Base-by-base conservation (phyloP, 1,140 invertebrate species). In the Grapholita molesta region DNA sequence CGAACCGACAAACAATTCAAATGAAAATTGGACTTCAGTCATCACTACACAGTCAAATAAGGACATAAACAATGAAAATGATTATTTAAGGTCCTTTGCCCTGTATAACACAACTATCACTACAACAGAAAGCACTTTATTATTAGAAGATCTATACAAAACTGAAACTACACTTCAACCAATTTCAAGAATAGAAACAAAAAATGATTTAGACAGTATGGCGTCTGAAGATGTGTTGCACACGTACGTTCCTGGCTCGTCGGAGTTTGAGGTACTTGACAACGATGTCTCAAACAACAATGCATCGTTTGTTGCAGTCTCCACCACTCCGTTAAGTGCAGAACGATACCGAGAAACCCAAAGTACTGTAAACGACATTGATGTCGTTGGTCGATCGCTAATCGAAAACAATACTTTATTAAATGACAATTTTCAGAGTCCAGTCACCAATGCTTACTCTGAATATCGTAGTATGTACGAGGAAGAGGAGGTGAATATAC, bases 401-500 rank as follows among this genome's bases (percentile, higher is more conserved):
- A 48, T 21, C 15, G 15, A 15, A 15, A 18, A 7, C 38, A n/a
- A 6, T 15, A 42, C n/a, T 42, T 12, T 12, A 15, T 30, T 30
- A 7, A 30, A 30, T 30, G 28, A 30, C 3, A 30, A 3, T 30
- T 7, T 4, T 4, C 38, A 42, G 6, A 57, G 4, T 30, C 15
- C 28, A 61, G 55, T 15, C 6, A 61, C 25, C 7, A 12, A n/a
- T 15, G 12, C 24, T 61, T 0, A 30, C 2, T 61, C 64, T 23
- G n/a, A 64, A 11, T 30, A 12, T 24, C 32, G 64, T 12, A 35
- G n/a, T 33, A 11, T n/a, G 11, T 65, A 33, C 11, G n/a, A 35
- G 9, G 65, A 67, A 57, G 64, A 32, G 21, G 65, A 71, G 6
- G 21, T 71, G 7, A 64, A 66, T n/a, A 55, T 71, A 65, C 48